phyloP scores from a whole-genome alignment of 2,888 invertebrate species.

The Protophormia terraenovae region DNA sequence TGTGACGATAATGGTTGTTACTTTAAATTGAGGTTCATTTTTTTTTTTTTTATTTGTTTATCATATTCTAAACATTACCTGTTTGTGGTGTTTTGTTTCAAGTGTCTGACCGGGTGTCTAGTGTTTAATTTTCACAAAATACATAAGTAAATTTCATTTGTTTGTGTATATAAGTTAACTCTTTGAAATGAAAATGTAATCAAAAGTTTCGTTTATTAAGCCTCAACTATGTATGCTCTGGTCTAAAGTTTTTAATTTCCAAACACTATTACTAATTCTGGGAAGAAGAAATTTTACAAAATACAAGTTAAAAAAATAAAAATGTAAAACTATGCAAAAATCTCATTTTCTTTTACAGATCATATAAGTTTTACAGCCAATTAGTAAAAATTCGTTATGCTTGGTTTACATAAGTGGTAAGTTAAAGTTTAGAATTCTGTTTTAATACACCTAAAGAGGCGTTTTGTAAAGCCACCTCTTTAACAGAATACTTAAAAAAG shows the following conservation, averaged over 20 bases:
- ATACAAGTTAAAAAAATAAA: no score
- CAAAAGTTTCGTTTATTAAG: not conserved
- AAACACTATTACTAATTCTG: slow-evolving; percentile 12
- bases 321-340: not conserved
- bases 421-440: not conserved
- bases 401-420: slow-evolving; percentile 28
- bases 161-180: not conserved
- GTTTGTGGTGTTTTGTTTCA: slow-evolving; percentile 39
- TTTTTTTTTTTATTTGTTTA: slow-evolving; percentile 20
- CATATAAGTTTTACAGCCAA: slow-evolving; percentile 49
- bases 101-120: slow-evolving; percentile 33
- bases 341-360: slow-evolving; percentile 11
- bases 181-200: slow-evolving; percentile 31
- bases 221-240: not conserved
- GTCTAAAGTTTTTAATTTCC: slow-evolving; percentile 14
- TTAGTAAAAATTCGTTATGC: slow-evolving; percentile 56
- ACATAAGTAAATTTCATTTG: not conserved
- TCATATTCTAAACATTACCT: slow-evolving; percentile 21
- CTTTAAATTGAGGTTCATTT: slow-evolving; percentile 20
- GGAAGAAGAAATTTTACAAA: not conserved
- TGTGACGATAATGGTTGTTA: not conserved
- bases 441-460: slow-evolving; percentile 7
- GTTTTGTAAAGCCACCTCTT: slow-evolving; percentile 23
- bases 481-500: not conserved
- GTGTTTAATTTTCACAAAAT: slow-evolving; percentile 21